Evolutionary conservation across 1,140 invertebrate species (phyloP).

Genomic region (Drosophila dunni): DNA sequence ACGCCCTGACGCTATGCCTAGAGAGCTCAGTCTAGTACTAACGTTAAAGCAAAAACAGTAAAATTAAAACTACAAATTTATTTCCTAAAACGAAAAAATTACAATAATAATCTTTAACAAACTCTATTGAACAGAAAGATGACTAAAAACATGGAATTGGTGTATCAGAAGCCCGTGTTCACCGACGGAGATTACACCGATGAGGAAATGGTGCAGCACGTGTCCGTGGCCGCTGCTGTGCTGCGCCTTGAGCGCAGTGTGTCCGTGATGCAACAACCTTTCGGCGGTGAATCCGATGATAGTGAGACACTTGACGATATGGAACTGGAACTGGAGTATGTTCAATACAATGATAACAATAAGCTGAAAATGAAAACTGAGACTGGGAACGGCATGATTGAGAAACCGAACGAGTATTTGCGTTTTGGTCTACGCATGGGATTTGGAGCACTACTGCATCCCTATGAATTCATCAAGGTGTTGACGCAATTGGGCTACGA

Average conservation of each 20-base stretch:
- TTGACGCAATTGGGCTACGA: constrained; percentile 66
- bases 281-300: not conserved
- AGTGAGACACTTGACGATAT: no score
- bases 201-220: constrained; percentile 1
- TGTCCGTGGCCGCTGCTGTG: not conserved
- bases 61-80: no score
- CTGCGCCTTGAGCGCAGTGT: not conserved
- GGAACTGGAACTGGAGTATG: no score
- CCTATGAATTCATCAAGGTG: constrained; percentile 57
- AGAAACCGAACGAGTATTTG: constrained; percentile 28
- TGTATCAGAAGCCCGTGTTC: not conserved
- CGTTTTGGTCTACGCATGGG: constrained; percentile 53
- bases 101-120: no score
- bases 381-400: not conserved
- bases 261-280: not conserved
- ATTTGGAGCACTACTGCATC: constrained; percentile 47
- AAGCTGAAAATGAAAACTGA: no score
- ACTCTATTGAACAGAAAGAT: not conserved
- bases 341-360: no score
- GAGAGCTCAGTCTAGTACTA: no score
- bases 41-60: no score
- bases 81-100: no score
- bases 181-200: no score
- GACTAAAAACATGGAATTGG: not conserved
- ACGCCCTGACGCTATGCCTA: no score